These are phyloP conservation scores for Phylloscopus trochilus DNA, from an alignment of 2,113 vertebrate species.

Conservation along the genomic window DNA sequence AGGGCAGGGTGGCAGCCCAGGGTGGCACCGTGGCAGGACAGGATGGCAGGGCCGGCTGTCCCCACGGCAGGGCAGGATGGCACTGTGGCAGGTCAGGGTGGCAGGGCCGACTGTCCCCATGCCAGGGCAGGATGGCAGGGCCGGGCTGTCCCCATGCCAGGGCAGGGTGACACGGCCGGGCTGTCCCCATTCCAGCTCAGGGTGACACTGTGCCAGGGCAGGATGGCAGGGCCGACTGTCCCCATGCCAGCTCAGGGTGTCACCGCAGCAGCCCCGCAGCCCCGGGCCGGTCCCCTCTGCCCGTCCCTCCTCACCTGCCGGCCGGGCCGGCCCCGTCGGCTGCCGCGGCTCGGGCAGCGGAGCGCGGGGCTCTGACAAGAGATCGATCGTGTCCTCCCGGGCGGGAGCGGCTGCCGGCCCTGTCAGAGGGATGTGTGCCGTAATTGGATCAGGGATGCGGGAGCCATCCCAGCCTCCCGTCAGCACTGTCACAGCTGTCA, in stretches of 20 bases:
- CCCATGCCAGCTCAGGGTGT: no score
- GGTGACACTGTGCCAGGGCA: background rate
- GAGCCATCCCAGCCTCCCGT: constrained; percentile 88
- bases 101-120: background rate
- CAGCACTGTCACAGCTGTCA: constrained; percentile 99
- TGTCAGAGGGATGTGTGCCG: constrained; percentile 95
- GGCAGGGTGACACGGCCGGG: background rate
- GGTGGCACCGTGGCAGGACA: background rate
- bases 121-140: background rate
- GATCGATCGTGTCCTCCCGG: constrained; percentile 98
- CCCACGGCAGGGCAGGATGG: background rate
- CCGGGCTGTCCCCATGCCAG: background rate
- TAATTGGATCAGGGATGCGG: constrained; percentile 98
- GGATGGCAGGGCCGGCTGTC: background rate
- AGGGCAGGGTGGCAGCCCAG: background rate
- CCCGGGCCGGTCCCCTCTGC: no score
- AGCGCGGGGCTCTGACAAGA: constrained; percentile 92
- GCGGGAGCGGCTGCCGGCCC: constrained; percentile 94
- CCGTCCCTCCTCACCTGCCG: no score
- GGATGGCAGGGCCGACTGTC: background rate
- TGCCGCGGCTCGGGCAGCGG: background rate
- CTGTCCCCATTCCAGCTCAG: no score
- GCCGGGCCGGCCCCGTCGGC: background rate
- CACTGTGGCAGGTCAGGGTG: background rate
- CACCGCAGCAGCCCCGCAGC: no score